Evolutionary conservation across 1,140 invertebrate genomes (phyloP).

Genomic region (Latrodectus geometricus): DNA sequence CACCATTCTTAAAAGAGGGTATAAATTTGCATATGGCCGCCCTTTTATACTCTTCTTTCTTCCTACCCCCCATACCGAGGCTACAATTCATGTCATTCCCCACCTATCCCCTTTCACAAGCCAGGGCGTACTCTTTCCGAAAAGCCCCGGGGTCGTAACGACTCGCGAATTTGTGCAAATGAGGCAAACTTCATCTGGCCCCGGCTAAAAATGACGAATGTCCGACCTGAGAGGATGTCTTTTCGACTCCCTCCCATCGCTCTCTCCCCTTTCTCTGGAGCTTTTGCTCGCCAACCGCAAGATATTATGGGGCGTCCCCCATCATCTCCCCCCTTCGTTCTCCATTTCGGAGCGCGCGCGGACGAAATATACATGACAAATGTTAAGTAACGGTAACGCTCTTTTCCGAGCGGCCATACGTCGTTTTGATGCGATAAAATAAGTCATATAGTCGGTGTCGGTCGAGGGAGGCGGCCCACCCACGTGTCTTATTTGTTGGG

Average conservation of each 20-base stretch:
- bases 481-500: slow-evolving; percentile 15
- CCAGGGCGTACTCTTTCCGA: neutral
- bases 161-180: slow-evolving; percentile 61
- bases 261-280: neutral
- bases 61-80: slow-evolving; percentile 4
- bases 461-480: neutral
- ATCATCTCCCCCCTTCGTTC: neutral
- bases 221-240: slow-evolving; percentile 56
- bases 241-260: neutral
- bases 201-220: slow-evolving; percentile 57
- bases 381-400: slow-evolving; percentile 59
- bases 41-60: slow-evolving; percentile 38
- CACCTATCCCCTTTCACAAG: neutral
- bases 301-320: slow-evolving; percentile 41
- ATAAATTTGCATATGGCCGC: slow-evolving; percentile 62
- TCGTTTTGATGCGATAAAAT: slow-evolving; percentile 60
- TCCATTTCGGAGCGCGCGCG: slow-evolving; percentile 14
- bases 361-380: slow-evolving; percentile 57
- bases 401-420: slow-evolving; percentile 48
- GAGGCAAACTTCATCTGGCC: slow-evolving; percentile 53
- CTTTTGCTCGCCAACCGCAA: slow-evolving; percentile 42
- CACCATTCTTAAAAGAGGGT: slow-evolving; percentile 57
- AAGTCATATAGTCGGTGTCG: slow-evolving; percentile 45
- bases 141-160: slow-evolving; percentile 19
- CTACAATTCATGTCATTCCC: slow-evolving; percentile 34